Percentiles rank a stretch among this genome's conserved stretches.
Evolutionary conservation across 2,113 vertebrate genomes (phyloP).

Genomic region (Myotis lucifugus): DNA sequence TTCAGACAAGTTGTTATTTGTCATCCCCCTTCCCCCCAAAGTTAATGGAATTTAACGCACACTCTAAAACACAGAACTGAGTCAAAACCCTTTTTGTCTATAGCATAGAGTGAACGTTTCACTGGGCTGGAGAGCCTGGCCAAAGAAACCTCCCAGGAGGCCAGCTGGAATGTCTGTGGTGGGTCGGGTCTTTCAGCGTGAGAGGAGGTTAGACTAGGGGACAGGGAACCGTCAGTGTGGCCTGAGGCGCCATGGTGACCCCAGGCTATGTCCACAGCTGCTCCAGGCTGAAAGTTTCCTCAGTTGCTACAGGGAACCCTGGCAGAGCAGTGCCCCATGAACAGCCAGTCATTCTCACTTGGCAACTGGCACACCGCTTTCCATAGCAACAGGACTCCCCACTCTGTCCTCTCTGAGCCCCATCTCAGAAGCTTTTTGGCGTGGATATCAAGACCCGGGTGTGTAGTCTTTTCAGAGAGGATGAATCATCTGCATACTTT

Average conservation of each 20-base stretch:
- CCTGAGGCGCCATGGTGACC: neutral
- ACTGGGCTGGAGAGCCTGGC: slow-evolving; percentile 49
- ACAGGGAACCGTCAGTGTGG: neutral
- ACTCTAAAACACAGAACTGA: slow-evolving; percentile 52
- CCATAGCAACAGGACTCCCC: neutral
- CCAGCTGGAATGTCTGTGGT: slow-evolving; percentile 47
- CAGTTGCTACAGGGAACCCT: neutral
- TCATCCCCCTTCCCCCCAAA: slow-evolving; percentile 26
- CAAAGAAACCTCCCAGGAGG: slow-evolving; percentile 52
- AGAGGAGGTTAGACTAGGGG: neutral
- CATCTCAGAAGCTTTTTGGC: slow-evolving; percentile 32
- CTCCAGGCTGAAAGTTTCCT: neutral
- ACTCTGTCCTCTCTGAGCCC: neutral
- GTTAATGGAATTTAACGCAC: slow-evolving; percentile 66
- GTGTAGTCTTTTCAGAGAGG: neutral
- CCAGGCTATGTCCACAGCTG: neutral
- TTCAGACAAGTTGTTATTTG: slow-evolving; percentile 73
- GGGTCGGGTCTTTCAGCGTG: neutral
- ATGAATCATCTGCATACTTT: slow-evolving; percentile 49
- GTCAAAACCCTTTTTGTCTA: slow-evolving; percentile 74
- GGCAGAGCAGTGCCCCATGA: neutral
- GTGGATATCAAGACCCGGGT: neutral
- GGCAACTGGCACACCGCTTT: neutral
- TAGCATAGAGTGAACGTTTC: slow-evolving; percentile 40
- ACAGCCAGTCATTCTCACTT: neutral